These are phyloP conservation scores for Tetramorium simillimum DNA, from an alignment of 1,140 invertebrate species.

Conservation along the genomic window DNA sequence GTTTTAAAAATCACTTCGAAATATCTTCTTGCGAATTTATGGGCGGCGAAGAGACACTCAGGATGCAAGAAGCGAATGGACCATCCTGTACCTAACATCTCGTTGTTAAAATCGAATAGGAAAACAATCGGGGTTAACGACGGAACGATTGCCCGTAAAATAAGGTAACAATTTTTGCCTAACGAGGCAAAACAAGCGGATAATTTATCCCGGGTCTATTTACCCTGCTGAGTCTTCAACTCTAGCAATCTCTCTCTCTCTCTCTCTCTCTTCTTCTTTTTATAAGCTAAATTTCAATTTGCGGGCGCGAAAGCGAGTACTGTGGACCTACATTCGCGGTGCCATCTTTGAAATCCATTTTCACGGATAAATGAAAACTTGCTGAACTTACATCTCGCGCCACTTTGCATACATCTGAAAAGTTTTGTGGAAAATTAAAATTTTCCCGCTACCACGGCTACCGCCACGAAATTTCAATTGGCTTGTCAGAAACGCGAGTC, in stretches of 20 bases:
- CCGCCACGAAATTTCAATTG: conserved; percentile 48
- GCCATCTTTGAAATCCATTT: conserved; percentile 59
- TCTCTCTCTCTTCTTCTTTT: not conserved
- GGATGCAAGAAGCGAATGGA: conserved; percentile 9
- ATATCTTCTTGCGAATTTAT: not conserved
- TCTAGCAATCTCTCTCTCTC: not conserved
- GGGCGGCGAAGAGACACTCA: not conserved
- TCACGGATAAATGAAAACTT: conserved; percentile 61
- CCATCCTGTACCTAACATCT: conserved; percentile 1
- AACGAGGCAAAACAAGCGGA: conserved; percentile 33
- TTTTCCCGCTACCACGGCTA: conserved; percentile 28
- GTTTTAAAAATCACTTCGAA: not conserved
- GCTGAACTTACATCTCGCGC: conserved; percentile 58
- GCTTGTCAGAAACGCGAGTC: conserved; percentile 30
- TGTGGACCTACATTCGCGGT: conserved; percentile 31
- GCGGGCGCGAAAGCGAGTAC: conserved; percentile 11
- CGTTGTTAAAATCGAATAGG: not conserved
- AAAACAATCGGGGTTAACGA: conserved; percentile 33
- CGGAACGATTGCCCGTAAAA: conserved; percentile 1
- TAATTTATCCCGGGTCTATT: conserved; percentile 38
- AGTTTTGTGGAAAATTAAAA: conserved; percentile 58
- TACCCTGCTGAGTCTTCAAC: not conserved
- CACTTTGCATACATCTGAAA: conserved; percentile 61
- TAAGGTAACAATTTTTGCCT: conserved; percentile 24
- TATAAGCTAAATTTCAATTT: conserved; percentile 45